Conservation (phyloP, 2,113 vertebrate genomes). For the Pelusios castaneus region DNA sequence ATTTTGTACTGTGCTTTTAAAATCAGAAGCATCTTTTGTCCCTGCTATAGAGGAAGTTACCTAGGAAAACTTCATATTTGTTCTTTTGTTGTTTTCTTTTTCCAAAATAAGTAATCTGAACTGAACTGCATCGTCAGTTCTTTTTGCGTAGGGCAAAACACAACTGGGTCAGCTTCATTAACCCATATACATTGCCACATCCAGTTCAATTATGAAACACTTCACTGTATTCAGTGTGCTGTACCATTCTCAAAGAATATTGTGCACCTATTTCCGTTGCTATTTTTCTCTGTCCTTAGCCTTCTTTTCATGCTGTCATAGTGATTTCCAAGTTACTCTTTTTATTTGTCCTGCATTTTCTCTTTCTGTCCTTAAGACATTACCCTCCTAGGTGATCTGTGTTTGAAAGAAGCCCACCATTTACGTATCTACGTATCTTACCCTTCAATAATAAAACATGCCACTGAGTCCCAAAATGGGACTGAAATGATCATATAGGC, state of each 20-base stretch:
- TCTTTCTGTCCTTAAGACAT: neutral
- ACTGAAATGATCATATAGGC: neutral
- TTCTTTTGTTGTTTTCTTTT: neutral
- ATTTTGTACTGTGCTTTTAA: neutral
- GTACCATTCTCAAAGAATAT: neutral
- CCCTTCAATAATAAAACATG: neutral
- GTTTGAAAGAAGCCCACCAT: neutral
- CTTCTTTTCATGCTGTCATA: accelerated
- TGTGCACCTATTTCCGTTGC: neutral
- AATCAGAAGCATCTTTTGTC: neutral
- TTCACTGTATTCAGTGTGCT: neutral
- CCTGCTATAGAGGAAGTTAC: accelerated
- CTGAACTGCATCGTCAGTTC: neutral
- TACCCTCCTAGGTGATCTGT: neutral
- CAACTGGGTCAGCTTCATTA: neutral
- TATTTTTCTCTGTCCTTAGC: neutral
- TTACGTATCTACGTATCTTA: neutral
- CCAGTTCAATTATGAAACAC: neutral
- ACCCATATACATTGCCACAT: neutral
- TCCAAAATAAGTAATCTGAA: neutral
- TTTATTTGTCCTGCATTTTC: neutral
- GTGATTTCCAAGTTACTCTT: accelerated
- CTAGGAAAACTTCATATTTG: neutral
- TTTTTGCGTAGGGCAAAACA: neutral
- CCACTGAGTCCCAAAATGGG: neutral